Base-by-base conservation (phyloP, 2,113 vertebrate species). In the Hyla sarda region DNA sequence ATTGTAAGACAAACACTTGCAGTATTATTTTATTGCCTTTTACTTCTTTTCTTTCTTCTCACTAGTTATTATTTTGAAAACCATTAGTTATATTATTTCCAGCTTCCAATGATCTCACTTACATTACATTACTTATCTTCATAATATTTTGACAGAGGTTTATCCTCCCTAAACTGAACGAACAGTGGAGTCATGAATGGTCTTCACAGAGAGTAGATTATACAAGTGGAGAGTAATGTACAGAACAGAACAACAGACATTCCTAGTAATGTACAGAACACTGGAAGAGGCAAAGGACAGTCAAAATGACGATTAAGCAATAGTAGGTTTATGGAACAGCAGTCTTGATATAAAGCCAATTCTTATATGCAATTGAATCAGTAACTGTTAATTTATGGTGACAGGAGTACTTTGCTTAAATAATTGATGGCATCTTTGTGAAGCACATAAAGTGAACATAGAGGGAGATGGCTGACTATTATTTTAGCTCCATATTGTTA, bases 401-500 rank as follows among this genome's bases (percentile, higher is more conserved):
- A 74, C 72, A 47, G 72, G 21, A 74, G 41, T 47, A 47, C 72
- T 74, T 74, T 74, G 72, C 72, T 47, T 48, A 74, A 74, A 47
- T 74, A 74, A 74, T 74, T 74, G 32, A 74, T 47, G 37, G 23
- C 72, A 74, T 74, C 37, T 74, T 45, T 25, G 23, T 74, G 72
- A 47, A 74, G 37, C 37, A 48, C 72, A 47, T 74, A 47, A 74
- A 74, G 48, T 25, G 37, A 74, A 74, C 72, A 48, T 48, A 74
- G 41, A 74, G 41, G 30, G 72, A 74, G 37, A 74, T 48, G 72
- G n/a, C 23, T 25, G 72, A 28, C 72, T 74, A 74, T 74, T 45
- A 48, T 74, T 45, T n/a, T 48, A 74, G 72, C 41, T 25, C 30
- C 72, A 74, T 74, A 74, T 74, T 74, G 72, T 48, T 74, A 48